Percentiles rank a stretch among this genome's conserved stretches.
These are phyloP conservation scores for Bradypus variegatus DNA, from an alignment of 2,797 vertebrate genomes.

Conservation along the genomic window DNA sequence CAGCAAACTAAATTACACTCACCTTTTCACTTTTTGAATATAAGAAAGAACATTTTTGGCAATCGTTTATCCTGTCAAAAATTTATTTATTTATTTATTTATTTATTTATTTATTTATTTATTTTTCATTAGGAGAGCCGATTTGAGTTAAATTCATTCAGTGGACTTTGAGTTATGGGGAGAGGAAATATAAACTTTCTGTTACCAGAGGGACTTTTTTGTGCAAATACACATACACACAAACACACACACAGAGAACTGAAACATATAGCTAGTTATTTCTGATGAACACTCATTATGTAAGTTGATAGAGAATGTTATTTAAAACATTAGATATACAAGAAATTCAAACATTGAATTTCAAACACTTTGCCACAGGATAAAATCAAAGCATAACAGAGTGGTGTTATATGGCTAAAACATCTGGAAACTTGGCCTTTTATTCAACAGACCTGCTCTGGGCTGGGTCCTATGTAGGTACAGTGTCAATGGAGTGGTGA, in stretches of 20 bases:
- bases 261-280: background rate
- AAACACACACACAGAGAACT: background rate
- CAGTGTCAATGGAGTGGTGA: background rate
- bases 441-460: background rate
- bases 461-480: background rate
- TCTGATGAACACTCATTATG: background rate
- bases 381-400: conserved; percentile 30
- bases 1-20: conserved; percentile 28
- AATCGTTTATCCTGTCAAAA: conserved; percentile 36
- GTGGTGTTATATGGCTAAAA: background rate
- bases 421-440: background rate
- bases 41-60: conserved; percentile 35
- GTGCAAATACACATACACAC: background rate
- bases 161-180: conserved; percentile 31
- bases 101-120: conserved; percentile 39
- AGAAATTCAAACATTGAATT: conserved; percentile 31
- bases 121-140: conserved; percentile 1
- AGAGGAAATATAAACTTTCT: conserved; percentile 48
- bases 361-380: conserved; percentile 11
- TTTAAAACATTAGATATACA: conserved; percentile 36
- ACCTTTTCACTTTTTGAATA: conserved; percentile 41
- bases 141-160: conserved; percentile 48
- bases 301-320: conserved; percentile 8
- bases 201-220: background rate
- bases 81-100: conserved; percentile 35